Conservation (phyloP, 2,113 vertebrate species). For the Taxidea taxus region DNA sequence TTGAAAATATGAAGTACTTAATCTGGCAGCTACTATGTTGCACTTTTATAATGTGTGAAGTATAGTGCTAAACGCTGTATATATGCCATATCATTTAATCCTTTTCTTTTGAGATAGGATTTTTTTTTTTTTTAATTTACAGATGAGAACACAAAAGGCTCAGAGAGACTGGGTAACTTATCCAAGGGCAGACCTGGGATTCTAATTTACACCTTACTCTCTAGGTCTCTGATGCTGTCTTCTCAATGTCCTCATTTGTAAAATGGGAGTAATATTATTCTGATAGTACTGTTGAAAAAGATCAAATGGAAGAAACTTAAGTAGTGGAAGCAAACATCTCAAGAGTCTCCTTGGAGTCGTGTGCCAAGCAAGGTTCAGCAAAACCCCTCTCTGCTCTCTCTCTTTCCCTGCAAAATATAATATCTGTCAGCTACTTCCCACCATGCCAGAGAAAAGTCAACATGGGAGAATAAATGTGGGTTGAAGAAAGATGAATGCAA, state of each 20-base stretch:
- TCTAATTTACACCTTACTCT: conserved; percentile 18
- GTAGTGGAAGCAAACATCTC: background rate
- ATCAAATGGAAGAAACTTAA: background rate
- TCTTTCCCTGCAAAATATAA: background rate
- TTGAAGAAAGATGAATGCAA: background rate
- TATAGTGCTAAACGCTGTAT: background rate
- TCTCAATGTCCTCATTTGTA: background rate
- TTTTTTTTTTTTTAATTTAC: background rate
- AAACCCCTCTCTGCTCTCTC: background rate
- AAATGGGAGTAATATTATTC: background rate
- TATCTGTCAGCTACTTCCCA: background rate
- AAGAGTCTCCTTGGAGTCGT: background rate
- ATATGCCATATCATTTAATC: background rate
- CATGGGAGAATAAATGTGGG: background rate
- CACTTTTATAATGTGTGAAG: background rate
- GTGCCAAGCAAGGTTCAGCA: background rate
- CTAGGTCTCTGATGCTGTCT: background rate
- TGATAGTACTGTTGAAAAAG: background rate
- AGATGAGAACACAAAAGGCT: conserved; percentile 45
- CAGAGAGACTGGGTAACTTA: background rate
- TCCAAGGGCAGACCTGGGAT: conserved; percentile 10
- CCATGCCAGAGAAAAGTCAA: background rate
- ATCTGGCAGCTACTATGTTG: background rate
- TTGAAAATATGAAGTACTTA: background rate
- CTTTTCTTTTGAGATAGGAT: conserved; percentile 28